Conservation (phyloP, 2,113 vertebrate genomes). For the Chloropsis hardwickii region DNA sequence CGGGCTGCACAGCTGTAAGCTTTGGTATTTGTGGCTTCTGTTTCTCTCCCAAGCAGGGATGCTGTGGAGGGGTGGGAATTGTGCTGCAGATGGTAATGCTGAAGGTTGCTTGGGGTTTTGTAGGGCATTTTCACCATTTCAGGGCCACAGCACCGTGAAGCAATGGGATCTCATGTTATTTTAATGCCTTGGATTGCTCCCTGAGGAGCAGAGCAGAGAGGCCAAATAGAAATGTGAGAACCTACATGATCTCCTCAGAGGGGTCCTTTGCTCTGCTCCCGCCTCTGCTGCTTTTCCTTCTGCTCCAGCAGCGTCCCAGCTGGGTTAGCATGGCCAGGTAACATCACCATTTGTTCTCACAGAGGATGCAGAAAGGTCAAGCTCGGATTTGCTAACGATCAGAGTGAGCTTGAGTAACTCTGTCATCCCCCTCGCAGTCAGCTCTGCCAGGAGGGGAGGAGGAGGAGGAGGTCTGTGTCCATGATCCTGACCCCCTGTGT, state of each 20-base stretch:
- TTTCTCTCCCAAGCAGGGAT: neutral
- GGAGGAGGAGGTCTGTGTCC: neutral
- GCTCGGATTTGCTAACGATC: neutral
- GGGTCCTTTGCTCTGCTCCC: neutral
- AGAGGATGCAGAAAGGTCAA: slow-evolving; percentile 15
- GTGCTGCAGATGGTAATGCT: neutral
- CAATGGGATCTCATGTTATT: neutral
- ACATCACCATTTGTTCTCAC: neutral
- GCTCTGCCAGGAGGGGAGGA: neutral
- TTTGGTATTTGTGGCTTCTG: neutral
- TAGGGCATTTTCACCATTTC: neutral
- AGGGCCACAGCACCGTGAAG: neutral
- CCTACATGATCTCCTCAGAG: neutral
- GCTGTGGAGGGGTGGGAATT: neutral
- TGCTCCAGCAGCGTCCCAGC: neutral
- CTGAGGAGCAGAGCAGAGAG: neutral
- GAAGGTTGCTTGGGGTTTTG: neutral
- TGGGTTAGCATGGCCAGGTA: neutral
- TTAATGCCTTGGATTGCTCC: neutral
- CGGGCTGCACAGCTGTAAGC: neutral
- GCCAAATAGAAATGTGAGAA: neutral
- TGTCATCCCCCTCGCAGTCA: rapidly evolving
- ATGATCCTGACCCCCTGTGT: neutral
- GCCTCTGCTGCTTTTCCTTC: neutral
- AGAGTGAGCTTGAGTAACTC: neutral